These are phyloP conservation scores for Brenthis hecate DNA, from an alignment of 2,888 invertebrate species.

Conservation along the genomic window DNA sequence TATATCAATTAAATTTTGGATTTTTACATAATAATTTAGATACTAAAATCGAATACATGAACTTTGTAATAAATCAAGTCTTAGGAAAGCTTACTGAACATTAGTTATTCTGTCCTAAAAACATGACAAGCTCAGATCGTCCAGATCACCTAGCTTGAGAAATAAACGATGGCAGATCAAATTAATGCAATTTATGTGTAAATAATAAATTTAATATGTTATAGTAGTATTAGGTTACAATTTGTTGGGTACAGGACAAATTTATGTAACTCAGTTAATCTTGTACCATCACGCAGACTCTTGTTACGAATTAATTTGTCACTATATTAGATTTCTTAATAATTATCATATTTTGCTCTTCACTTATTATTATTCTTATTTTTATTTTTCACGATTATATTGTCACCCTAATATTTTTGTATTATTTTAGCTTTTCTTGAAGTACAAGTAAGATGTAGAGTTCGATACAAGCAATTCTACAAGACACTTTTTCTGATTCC, in stretches of 20 bases:
- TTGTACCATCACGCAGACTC: slow-evolving; percentile 4
- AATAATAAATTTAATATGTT: slow-evolving; percentile 27
- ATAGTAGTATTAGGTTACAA: slow-evolving; percentile 32
- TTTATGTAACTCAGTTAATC: slow-evolving; percentile 19
- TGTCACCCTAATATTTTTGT: background rate
- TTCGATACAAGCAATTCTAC: slow-evolving; percentile 15
- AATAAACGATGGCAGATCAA: slow-evolving; percentile 38
- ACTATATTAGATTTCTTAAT: background rate
- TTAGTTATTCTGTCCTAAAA: slow-evolving; percentile 38
- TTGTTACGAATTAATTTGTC: background rate
- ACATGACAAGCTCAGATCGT: slow-evolving; percentile 33
- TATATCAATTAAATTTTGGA: background rate
- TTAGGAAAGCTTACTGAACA: slow-evolving; percentile 35
- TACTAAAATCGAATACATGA: slow-evolving; percentile 24
- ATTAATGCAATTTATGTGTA: slow-evolving; percentile 33
- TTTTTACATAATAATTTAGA: background rate
- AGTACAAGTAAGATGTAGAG: slow-evolving; percentile 9
- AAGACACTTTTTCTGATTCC: slow-evolving; percentile 25
- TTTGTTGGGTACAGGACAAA: slow-evolving; percentile 22
- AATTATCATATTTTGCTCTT: background rate
- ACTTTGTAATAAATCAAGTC: slow-evolving; percentile 35
- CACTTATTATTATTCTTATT: background rate
- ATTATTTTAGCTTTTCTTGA: background rate
- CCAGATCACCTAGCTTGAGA: slow-evolving; percentile 33
- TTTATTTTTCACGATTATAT: background rate